phyloP scores from a whole-genome alignment of 2,888 invertebrate species.

The Teleogryllus oceanicus region DNA sequence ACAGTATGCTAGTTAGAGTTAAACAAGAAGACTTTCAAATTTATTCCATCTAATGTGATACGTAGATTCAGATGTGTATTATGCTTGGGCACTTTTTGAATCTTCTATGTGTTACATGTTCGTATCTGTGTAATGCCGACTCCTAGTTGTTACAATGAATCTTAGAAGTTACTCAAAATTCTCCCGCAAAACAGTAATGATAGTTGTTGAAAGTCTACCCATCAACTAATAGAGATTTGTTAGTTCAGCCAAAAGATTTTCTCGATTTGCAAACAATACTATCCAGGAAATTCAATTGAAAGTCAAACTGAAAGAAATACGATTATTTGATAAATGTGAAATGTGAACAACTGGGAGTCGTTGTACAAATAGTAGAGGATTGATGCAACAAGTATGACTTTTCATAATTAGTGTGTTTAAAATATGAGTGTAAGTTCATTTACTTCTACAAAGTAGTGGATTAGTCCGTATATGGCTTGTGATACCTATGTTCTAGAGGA shows the following conservation, averaged over 20 bases:
- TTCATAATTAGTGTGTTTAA: constrained; percentile 1
- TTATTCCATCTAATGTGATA: constrained; percentile 9
- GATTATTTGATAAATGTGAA: too few relatives aligned
- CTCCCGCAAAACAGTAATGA: background rate
- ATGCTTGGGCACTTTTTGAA: constrained; percentile 11
- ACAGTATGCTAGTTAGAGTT: background rate
- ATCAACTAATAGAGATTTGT: too few relatives aligned
- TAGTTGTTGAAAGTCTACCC: too few relatives aligned
- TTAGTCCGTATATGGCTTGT: background rate
- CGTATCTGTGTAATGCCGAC: background rate
- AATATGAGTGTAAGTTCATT: background rate
- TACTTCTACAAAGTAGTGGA: background rate
- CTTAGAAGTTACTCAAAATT: background rate
- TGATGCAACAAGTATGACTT: constrained; percentile 2
- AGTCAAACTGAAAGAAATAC: too few relatives aligned
- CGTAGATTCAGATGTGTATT: constrained; percentile 2
- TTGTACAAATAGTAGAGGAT: background rate
- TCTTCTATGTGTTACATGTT: constrained; percentile 10
- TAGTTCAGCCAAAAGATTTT: too few relatives aligned
- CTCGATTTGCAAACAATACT: too few relatives aligned
- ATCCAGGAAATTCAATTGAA: too few relatives aligned
- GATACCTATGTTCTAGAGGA: constrained; percentile 7
- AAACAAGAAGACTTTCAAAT: background rate
- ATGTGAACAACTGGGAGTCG: background rate
- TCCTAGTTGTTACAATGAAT: background rate